These are phyloP conservation scores for Gila robusta DNA, from an alignment of 2,797 vertebrate species.

Conservation along the genomic window DNA sequence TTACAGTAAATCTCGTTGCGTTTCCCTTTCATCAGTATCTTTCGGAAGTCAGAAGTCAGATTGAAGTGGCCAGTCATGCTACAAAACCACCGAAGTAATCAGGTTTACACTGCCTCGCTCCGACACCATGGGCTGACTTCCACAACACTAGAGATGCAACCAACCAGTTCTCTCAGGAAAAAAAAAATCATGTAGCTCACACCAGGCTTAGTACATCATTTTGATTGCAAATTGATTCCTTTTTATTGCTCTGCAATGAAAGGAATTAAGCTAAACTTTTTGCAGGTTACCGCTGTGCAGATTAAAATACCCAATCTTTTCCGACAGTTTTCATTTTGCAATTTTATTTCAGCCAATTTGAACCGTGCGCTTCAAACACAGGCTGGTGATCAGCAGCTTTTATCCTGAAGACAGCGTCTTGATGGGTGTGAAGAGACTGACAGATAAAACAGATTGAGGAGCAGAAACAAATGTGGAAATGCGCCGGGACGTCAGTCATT, in stretches of 20 bases:
- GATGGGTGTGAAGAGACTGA: constrained; percentile 47
- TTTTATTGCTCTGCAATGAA: not conserved
- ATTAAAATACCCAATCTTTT: constrained; percentile 41
- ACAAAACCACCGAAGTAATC: constrained; percentile 35
- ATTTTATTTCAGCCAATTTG: constrained; percentile 40
- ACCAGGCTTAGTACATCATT: constrained; percentile 13
- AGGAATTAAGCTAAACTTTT: constrained; percentile 1
- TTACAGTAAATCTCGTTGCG: constrained; percentile 2
- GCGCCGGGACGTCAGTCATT: constrained; percentile 27
- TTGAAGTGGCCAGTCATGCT: not conserved
- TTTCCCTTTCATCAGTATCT: constrained; percentile 4
- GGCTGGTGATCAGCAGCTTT: constrained; percentile 36
- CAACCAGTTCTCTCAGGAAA: not conserved
- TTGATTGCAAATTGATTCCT: constrained; percentile 21
- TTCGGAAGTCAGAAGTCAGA: constrained; percentile 5
- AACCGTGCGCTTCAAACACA: constrained; percentile 10
- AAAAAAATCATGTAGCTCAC: not conserved
- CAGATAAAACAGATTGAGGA: constrained; percentile 48
- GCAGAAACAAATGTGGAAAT: constrained; percentile 44
- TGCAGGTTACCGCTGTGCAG: not conserved
- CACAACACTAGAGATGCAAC: constrained; percentile 9
- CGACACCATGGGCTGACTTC: constrained; percentile 15
- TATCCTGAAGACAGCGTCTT: constrained; percentile 25
- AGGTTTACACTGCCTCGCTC: not conserved
- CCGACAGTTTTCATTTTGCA: constrained; percentile 5